These are phyloP conservation scores for Archips crataeganus DNA, from an alignment of 2,888 invertebrate genomes.

Conservation along the genomic window DNA sequence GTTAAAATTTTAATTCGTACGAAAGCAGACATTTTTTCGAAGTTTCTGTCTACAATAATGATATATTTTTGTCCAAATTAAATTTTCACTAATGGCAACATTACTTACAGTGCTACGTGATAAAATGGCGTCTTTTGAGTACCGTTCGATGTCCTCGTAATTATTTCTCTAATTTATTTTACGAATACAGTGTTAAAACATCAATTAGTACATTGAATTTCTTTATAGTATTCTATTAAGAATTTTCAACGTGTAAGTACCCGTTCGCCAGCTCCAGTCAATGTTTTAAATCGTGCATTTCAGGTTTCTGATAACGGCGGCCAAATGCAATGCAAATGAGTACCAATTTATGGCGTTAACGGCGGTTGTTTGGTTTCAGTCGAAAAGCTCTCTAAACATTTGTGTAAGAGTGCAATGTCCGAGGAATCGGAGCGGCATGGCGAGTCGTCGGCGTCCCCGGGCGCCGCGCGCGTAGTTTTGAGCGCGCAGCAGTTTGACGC, in stretches of 20 bases:
- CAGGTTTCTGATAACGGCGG: constrained; percentile 72
- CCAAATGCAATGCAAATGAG: constrained; percentile 68
- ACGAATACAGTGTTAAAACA: constrained; percentile 50
- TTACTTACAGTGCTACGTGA: constrained; percentile 58
- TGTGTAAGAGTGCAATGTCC: constrained; percentile 83
- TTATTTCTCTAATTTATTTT: constrained; percentile 52
- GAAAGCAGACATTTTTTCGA: background rate
- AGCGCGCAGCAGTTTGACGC: constrained; percentile 88
- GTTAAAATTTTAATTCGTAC: background rate
- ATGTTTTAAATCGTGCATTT: constrained; percentile 47
- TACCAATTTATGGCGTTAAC: constrained; percentile 62
- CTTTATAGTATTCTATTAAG: constrained; percentile 41
- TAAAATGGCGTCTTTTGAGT: constrained; percentile 78
- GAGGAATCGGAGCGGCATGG: constrained; percentile 81
- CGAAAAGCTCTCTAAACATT: constrained; percentile 72
- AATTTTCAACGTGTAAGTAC: constrained; percentile 50
- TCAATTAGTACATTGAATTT: constrained; percentile 35
- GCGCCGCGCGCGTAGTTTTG: constrained; percentile 86
- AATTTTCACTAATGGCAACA: constrained; percentile 50
- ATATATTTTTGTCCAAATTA: background rate
- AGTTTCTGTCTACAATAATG: background rate
- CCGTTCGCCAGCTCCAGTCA: constrained; percentile 9
- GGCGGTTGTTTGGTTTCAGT: constrained; percentile 77
- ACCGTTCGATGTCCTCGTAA: constrained; percentile 64
- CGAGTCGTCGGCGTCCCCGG: constrained; percentile 76